Evolutionary conservation across 2,888 invertebrate species (phyloP).

Genomic region (Teinopalpus imperialis): DNA sequence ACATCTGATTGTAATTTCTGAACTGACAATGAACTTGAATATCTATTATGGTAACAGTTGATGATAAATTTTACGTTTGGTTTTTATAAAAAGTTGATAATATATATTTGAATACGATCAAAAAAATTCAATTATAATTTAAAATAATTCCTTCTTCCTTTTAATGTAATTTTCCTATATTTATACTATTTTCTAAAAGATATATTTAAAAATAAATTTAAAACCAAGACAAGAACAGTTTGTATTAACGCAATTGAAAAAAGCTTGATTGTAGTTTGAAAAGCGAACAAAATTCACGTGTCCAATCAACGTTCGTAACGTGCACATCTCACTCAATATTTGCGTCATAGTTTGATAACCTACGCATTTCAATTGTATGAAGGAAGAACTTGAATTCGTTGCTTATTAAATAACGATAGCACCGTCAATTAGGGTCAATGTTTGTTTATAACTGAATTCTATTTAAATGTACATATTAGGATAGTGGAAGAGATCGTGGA

Average conservation of each 20-base stretch:
- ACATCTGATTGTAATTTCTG: constrained; percentile 15
- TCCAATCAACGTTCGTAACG: constrained; percentile 23
- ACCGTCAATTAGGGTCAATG: constrained; percentile 25
- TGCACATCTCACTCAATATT: constrained; percentile 24
- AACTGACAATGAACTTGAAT: constrained; percentile 11
- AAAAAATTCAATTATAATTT: too few relatives aligned
- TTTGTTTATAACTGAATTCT: constrained; percentile 25
- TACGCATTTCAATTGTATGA: constrained; percentile 25
- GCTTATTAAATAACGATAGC: constrained; percentile 26
- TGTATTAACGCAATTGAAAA: too few relatives aligned
- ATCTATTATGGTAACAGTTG: background rate
- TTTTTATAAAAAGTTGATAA: too few relatives aligned
- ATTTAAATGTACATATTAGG: constrained; percentile 20
- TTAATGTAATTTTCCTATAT: too few relatives aligned
- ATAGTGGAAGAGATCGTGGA: background rate
- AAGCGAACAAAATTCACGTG: constrained; percentile 40
- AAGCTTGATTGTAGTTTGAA: constrained; percentile 42
- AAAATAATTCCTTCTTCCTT: too few relatives aligned
- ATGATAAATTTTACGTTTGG: too few relatives aligned
- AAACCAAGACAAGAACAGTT: too few relatives aligned
- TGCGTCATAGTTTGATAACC: constrained; percentile 24
- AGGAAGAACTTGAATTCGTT: constrained; percentile 24
- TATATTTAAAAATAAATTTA: too few relatives aligned
- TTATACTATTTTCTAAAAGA: too few relatives aligned
- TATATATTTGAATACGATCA: too few relatives aligned